A percentile compares a stretch with the other conserved stretches of the same genome.
Evolutionary conservation across 2,113 vertebrate species (phyloP).

Genomic region (Xenus cinereus): DNA sequence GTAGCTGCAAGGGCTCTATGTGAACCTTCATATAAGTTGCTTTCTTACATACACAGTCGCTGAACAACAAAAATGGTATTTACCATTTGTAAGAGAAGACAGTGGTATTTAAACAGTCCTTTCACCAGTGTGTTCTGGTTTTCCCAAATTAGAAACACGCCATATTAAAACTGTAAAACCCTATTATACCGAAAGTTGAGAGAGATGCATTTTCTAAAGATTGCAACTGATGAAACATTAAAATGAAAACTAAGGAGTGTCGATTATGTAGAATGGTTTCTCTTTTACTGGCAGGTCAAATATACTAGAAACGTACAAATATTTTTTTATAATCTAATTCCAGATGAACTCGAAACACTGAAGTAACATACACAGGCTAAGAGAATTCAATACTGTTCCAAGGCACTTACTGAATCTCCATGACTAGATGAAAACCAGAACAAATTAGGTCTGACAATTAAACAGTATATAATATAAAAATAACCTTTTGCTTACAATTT

Average conservation of each 20-base stretch:
- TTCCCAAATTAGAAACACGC: slow-evolving; percentile 30
- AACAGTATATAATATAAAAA: slow-evolving; percentile 96
- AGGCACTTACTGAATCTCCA: slow-evolving; percentile 92
- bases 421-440: slow-evolving; percentile 80
- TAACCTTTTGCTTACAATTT: slow-evolving; percentile 99
- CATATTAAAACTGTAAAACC: slow-evolving; percentile 8
- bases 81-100: slow-evolving; percentile 32
- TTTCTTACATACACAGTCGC: slow-evolving; percentile 48
- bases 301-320: slow-evolving; percentile 82
- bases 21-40: slow-evolving; percentile 64
- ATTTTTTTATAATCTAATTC: slow-evolving; percentile 71
- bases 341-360: slow-evolving; percentile 73
- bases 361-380: slow-evolving; percentile 76
- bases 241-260: slow-evolving; percentile 70
- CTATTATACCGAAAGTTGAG: slow-evolving; percentile 2
- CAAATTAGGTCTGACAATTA: slow-evolving; percentile 79
- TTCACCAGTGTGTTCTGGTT: slow-evolving; percentile 41
- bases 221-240: slow-evolving; percentile 18
- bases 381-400: slow-evolving; percentile 85
- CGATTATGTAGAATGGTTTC: slow-evolving; percentile 56
- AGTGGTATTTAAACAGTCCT: slow-evolving; percentile 57
- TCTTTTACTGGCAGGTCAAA: slow-evolving; percentile 86
- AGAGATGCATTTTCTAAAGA: slow-evolving; percentile 10
- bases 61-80: slow-evolving; percentile 42
- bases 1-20: slow-evolving; percentile 62